Conservation (phyloP, 2,888 invertebrate genomes). For the Drosophila nigricruria region DNA sequence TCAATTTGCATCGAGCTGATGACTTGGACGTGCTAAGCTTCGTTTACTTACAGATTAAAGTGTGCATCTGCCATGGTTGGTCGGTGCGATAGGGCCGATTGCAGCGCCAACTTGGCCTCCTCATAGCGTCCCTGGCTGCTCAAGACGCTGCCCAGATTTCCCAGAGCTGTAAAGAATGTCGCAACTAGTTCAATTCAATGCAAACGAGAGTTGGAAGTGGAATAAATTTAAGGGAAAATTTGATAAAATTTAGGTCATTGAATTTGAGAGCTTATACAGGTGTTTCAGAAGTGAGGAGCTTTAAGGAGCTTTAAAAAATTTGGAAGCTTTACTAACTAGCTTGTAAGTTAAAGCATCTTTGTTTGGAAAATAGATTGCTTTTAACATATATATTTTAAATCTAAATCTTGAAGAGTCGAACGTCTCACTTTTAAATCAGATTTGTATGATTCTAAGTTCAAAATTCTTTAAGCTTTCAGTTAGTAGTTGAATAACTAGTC, state of each 20-base stretch:
- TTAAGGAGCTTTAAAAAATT: neutral
- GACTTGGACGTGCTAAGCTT: slow-evolving; percentile 50
- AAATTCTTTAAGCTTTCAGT: no score
- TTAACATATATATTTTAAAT: no score
- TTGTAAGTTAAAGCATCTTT: neutral
- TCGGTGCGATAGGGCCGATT: slow-evolving; percentile 93
- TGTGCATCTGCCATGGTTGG: slow-evolving; percentile 98
- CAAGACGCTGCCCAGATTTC: slow-evolving; percentile 97
- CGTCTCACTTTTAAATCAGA: no score
- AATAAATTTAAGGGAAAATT: neutral
- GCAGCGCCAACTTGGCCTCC: slow-evolving; percentile 96
- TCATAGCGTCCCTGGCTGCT: slow-evolving; percentile 93
- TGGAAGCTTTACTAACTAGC: neutral
- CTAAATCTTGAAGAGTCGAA: no score
- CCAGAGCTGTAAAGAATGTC: slow-evolving; percentile 90
- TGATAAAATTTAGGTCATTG: neutral
- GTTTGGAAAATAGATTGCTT: no score
- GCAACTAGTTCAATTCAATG: neutral
- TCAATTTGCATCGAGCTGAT: slow-evolving; percentile 52
- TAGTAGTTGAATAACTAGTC: no score
- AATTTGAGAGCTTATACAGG: neutral
- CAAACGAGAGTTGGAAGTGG: neutral
- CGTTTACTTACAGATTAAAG: slow-evolving; percentile 96
- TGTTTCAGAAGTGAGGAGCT: no score
- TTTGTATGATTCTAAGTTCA: no score